Conservation (phyloP, 2,888 invertebrate species). For the Drosophila basisetae region DNA sequence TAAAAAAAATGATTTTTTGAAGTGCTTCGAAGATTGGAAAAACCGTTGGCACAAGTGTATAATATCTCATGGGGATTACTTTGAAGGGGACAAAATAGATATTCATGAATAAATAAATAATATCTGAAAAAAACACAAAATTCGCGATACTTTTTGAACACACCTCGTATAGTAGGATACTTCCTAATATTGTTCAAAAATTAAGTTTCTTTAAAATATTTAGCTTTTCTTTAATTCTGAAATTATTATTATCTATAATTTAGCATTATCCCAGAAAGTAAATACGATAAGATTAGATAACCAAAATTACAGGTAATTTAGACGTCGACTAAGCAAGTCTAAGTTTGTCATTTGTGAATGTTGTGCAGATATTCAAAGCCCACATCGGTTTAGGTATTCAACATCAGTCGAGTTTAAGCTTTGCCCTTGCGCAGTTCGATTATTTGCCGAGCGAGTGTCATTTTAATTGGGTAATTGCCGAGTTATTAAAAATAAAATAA, state of each 20-base stretch:
- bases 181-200: background rate
- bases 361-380: constrained; percentile 13
- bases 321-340: constrained; percentile 15
- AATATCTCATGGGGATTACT: too few relatives aligned
- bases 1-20: too few relatives aligned
- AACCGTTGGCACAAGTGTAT: too few relatives aligned
- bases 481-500: constrained; percentile 4
- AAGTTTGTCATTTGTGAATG: background rate
- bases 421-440: constrained; percentile 43
- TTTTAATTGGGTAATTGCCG: constrained; percentile 8
- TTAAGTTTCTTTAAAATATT: background rate
- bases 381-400: background rate
- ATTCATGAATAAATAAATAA: too few relatives aligned
- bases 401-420: constrained; percentile 49
- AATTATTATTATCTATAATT: background rate
- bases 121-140: too few relatives aligned
- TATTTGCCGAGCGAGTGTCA: constrained; percentile 4
- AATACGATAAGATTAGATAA: background rate
- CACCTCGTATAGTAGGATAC: background rate
- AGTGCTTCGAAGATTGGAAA: too few relatives aligned
- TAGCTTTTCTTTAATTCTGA: background rate
- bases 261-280: background rate
- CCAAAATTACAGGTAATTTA: constrained; percentile 17
- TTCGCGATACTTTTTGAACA: too few relatives aligned
- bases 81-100: too few relatives aligned